Evolutionary conservation across 2,888 invertebrate genomes (phyloP).

Genomic region (Andricus quercusramuli): DNA sequence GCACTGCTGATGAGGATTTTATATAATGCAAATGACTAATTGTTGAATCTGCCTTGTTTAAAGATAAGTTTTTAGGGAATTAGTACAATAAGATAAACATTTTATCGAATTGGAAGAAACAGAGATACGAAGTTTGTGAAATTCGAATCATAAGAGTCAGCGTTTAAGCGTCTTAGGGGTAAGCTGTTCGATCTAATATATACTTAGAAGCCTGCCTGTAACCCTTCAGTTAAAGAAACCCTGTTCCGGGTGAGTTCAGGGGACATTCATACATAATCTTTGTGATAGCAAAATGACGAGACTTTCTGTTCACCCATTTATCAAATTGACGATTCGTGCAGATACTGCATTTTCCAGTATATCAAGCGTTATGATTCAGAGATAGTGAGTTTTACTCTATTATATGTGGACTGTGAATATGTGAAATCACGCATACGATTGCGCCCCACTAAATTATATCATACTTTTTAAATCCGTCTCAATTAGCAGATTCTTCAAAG

Average conservation of each 20-base stretch:
- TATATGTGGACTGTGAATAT: background rate
- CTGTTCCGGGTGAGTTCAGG: constrained; percentile 57
- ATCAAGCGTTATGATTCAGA: background rate
- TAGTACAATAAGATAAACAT: background rate
- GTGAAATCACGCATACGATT: background rate
- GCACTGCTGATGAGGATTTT: no score
- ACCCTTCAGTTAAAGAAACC: constrained; percentile 73
- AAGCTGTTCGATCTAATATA: constrained; percentile 68
- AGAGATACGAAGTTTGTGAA: constrained; percentile 44
- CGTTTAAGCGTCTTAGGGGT: constrained; percentile 62
- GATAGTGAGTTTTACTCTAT: background rate
- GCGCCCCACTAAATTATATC: background rate
- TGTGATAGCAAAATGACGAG: constrained; percentile 19
- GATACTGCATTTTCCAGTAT: background rate
- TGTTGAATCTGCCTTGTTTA: no score
- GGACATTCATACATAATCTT: constrained; percentile 44
- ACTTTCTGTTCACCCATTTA: constrained; percentile 6
- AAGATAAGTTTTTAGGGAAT: no score
- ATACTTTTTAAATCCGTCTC: background rate
- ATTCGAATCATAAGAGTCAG: constrained; percentile 52
- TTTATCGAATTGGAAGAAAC: background rate
- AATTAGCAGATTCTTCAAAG: background rate
- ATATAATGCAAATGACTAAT: no score
- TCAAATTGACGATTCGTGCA: background rate
- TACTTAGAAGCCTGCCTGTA: constrained; percentile 73